Evolutionary conservation across 2,113 vertebrate species (phyloP).

Genomic region (Corythornis madagascariensis): DNA sequence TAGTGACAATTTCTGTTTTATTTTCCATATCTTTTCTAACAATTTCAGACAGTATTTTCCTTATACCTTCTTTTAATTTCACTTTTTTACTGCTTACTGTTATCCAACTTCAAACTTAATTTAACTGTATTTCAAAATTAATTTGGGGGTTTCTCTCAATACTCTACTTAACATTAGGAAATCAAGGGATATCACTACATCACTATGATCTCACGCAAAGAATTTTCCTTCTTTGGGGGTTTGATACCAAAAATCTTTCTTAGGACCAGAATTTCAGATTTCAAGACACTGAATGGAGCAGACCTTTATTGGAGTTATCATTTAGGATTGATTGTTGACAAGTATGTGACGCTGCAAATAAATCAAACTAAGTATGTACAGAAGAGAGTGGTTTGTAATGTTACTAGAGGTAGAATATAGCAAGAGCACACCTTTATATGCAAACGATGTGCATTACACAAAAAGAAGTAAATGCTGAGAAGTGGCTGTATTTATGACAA

Average conservation of each 20-base stretch:
- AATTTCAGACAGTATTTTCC: not conserved
- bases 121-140: not conserved
- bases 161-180: not conserved
- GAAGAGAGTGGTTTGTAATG: not conserved
- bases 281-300: not conserved
- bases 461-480: not conserved
- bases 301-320: not conserved
- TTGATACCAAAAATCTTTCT: not conserved
- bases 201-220: not conserved
- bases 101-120: not conserved
- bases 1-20: not conserved
- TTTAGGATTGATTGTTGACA: not conserved
- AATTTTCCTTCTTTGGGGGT: not conserved
- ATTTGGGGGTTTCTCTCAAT: not conserved
- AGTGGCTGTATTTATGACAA: not conserved
- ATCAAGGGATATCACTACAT: not conserved
- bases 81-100: not conserved
- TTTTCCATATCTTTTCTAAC: not conserved
- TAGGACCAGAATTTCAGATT: not conserved
- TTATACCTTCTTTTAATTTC: not conserved
- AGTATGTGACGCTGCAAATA: not conserved
- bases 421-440: not conserved
- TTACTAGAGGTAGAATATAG: not conserved
- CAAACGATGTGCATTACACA: not conserved
- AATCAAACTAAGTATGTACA: not conserved